Conservation (phyloP, 1,140 invertebrate genomes). For the Papilio helenus region DNA sequence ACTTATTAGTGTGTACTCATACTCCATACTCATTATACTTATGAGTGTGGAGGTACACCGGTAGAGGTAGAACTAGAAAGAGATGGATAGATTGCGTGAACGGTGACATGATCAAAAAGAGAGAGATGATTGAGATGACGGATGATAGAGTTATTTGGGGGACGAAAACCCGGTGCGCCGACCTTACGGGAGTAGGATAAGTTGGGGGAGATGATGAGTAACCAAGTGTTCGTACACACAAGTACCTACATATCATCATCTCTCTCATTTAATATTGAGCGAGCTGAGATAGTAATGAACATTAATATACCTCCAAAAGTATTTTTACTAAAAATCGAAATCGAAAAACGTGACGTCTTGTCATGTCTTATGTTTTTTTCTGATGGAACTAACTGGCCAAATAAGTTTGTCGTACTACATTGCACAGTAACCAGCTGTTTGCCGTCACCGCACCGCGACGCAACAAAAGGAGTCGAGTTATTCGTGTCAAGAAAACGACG, state of each 20-base stretch:
- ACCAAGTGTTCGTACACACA: neutral
- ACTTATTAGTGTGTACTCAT: no score
- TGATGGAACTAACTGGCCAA: neutral
- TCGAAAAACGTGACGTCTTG: neutral
- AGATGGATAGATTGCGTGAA: no score
- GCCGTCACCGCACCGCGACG: neutral
- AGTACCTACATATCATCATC: neutral
- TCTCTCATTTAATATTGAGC: neutral
- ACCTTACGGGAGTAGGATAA: no score
- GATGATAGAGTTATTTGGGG: no score
- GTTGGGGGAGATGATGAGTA: no score
- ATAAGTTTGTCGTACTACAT: neutral
- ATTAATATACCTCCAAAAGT: no score
- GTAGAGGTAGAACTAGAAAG: no score
- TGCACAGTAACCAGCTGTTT: slow-evolving; percentile 3
- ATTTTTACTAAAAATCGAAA: neutral
- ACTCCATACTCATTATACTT: no score
- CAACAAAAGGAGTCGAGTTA: slow-evolving; percentile 31
- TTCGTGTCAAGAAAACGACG: slow-evolving; percentile 32
- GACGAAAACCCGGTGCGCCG: no score
- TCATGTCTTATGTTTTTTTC: neutral
- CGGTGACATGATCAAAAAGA: no score
- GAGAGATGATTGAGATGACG: no score
- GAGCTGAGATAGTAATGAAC: neutral
- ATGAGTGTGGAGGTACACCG: no score